Conservation (phyloP, 2,113 vertebrate genomes). For the Dicrurus megarhynchus region DNA sequence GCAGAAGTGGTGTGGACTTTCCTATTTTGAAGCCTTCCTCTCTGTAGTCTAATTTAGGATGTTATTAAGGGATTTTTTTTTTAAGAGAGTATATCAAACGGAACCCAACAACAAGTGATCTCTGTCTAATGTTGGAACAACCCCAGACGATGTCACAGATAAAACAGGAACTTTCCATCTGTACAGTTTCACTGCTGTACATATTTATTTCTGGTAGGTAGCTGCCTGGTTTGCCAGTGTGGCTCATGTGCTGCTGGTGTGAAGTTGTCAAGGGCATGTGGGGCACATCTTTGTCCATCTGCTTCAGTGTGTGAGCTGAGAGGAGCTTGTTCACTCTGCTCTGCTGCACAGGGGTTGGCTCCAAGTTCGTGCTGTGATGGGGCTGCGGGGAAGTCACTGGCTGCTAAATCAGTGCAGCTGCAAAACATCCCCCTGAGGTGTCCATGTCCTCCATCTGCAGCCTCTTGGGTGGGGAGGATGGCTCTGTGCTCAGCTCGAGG, state of each 20-base stretch:
- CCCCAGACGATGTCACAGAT: not conserved
- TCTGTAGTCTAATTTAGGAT: not conserved
- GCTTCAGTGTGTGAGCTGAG: not conserved
- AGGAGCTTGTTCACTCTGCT: not conserved
- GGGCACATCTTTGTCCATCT: not conserved
- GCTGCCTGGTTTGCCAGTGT: not conserved
- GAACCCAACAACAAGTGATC: not conserved
- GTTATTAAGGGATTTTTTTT: not conserved
- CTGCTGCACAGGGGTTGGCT: not conserved
- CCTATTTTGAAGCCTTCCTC: not conserved
- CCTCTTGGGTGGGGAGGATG: not conserved
- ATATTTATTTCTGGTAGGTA: not conserved
- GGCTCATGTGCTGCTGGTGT: not conserved
- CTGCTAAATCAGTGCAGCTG: not conserved
- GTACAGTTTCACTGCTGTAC: not conserved
- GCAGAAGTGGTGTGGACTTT: slow-evolving; percentile 5
- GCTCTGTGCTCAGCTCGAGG: not conserved
- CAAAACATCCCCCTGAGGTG: not conserved
- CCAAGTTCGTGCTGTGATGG: accelerated
- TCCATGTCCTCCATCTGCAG: not conserved
- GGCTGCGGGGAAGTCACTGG: not conserved
- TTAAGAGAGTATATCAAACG: not conserved
- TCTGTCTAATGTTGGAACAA: not conserved
- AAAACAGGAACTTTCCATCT: not conserved
- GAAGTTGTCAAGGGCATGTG: not conserved